These are phyloP conservation scores for Nomada hirtipes DNA, from an alignment of 2,888 invertebrate genomes.

Conservation along the genomic window DNA sequence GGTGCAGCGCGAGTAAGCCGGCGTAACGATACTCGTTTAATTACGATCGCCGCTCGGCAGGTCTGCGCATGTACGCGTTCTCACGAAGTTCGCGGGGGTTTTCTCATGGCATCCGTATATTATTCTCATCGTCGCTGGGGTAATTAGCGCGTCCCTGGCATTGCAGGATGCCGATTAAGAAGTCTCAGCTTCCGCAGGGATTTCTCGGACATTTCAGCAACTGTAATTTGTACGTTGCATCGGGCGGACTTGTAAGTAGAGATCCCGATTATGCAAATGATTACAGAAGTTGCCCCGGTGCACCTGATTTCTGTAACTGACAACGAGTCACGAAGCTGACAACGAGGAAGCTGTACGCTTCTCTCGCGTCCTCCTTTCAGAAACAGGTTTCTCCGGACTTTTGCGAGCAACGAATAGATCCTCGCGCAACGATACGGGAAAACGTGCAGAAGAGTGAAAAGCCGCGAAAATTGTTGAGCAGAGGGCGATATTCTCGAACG, in stretches of 20 bases:
- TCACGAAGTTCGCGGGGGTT: constrained; percentile 60
- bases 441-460: not conserved
- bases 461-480: not conserved
- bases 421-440: not conserved
- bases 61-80: constrained; percentile 49
- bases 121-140: constrained; percentile 64
- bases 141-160: constrained; percentile 61
- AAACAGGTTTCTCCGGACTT: constrained; percentile 54
- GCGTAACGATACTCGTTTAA: constrained; percentile 30
- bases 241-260: too few relatives aligned
- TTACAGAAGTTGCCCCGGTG: constrained; percentile 9
- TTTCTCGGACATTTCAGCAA: constrained; percentile 23
- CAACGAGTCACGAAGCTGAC: constrained; percentile 51
- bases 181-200: constrained; percentile 28
- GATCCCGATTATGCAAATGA: constrained; percentile 53
- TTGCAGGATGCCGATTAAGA: constrained; percentile 56
- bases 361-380: constrained; percentile 48
- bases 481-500: constrained; percentile 10
- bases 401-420: constrained; percentile 10
- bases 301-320: constrained; percentile 50
- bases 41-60: constrained; percentile 40
- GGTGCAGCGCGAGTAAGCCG: not conserved
- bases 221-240: not conserved
- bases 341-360: constrained; percentile 48
- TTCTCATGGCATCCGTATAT: constrained; percentile 68